Evolutionary conservation across 1,140 invertebrate genomes (phyloP), one percentile per base, ranked within the genome.

Genomic region (Homalodisca vitripennis): DNA sequence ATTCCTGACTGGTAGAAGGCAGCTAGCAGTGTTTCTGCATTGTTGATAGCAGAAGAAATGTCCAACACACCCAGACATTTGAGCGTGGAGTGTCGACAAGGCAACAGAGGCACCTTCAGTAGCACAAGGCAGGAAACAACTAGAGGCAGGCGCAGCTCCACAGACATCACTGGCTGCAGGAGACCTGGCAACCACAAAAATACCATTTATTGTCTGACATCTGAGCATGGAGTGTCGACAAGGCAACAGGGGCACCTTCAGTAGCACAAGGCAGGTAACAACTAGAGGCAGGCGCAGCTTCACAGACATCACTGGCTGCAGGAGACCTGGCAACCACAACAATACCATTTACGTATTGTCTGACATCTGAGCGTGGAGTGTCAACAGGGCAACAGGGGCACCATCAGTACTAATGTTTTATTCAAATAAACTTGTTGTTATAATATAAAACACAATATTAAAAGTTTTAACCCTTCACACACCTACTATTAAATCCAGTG

Each of bases 81-180:
- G 2, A 63, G 24, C 1, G 46, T 34, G 10, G 57, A 2, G 46
- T 69, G 57, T 27, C 20, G 26, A 17, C 34, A 48, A 27, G 68
- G 68, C 13, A 69, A 41, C 0, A 73, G 31, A 57, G 63, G 67
- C 66, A 87, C 75, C 81, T 89, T 89, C 13, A 87, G 75, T 14
- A 84, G 75, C 3, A 84, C 79, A n/a, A 88, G 76, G 66, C 81
- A 79, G 27, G 84, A 80, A 20, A 86, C 77, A 0, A 82, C 79
- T 66, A 89, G 73, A 69, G 80, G 78, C 73, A 87, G 82, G 3
- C 80, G 81, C 46, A 85, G 84, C 12, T 80, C 75, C 22, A 74
- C 75, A n/a, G 79, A 79, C 34, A 85, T 80, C 47, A 89, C 78
- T 2, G 88, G 87, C 78, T 88, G 86, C 46, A 88, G 82, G 64